These are phyloP conservation scores for Allacma fusca DNA, from an alignment of 2,888 invertebrate genomes.

Conservation along the genomic window DNA sequence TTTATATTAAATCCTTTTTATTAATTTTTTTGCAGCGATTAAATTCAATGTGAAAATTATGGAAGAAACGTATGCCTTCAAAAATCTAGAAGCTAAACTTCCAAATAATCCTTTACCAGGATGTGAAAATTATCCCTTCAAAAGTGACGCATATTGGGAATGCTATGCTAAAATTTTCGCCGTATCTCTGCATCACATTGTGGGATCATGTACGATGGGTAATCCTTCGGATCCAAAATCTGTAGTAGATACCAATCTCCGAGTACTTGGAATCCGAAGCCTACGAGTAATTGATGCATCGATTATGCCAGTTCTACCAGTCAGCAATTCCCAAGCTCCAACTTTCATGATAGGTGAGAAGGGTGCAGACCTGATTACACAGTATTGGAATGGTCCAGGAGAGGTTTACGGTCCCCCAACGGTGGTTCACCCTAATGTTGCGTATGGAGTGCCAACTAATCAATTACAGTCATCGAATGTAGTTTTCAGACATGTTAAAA, in stretches of 20 bases:
- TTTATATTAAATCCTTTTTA: no score
- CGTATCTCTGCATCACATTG: constrained; percentile 56
- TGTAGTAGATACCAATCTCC: constrained; percentile 55
- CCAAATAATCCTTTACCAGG: constrained; percentile 54
- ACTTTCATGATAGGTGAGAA: constrained; percentile 49
- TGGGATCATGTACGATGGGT: constrained; percentile 36
- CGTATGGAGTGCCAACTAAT: no score
- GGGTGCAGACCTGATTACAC: constrained; percentile 41
- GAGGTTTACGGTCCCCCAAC: no score
- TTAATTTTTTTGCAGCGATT: constrained; percentile 1
- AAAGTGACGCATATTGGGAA: constrained; percentile 49
- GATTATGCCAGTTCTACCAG: constrained; percentile 51
- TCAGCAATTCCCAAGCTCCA: constrained; percentile 40
- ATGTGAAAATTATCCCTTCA: constrained; percentile 53
- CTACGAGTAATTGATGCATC: constrained; percentile 53
- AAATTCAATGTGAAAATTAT: constrained; percentile 50
- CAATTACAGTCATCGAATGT: no score
- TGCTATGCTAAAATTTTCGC: constrained; percentile 36
- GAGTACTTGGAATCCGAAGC: constrained; percentile 49
- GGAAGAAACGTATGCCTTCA: constrained; percentile 51
- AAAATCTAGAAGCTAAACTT: constrained; percentile 46
- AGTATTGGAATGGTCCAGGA: not conserved
- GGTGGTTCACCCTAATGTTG: no score
- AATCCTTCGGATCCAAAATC: constrained; percentile 40
- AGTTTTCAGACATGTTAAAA: no score